Conservation (phyloP, 2,888 invertebrate genomes). For the Oscheius onirici region DNA sequence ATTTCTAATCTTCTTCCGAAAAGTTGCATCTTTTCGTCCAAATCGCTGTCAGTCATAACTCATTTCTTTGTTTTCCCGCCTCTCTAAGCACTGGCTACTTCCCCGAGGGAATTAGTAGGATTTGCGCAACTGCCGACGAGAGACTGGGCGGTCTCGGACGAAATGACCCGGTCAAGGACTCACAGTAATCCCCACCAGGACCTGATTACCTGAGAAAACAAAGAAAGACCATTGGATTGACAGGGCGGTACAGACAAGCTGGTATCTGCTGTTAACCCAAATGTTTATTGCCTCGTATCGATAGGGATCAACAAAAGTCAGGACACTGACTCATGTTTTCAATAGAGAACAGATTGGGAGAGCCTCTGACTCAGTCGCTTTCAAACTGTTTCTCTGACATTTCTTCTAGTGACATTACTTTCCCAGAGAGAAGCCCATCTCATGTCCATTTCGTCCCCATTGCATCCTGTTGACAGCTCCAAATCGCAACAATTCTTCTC, state of each 20-base stretch:
- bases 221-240: neutral
- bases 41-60: neutral
- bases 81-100: conserved; percentile 13
- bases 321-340: neutral
- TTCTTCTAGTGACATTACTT: neutral
- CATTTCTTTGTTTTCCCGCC: conserved; percentile 17
- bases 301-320: neutral
- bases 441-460: neutral
- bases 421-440: neutral
- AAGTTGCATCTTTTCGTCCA: neutral
- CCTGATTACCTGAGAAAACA: too few relatives aligned
- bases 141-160: neutral
- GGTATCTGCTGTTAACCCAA: neutral
- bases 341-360: neutral
- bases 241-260: neutral
- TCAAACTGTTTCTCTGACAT: neutral
- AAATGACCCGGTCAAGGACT: conserved; percentile 12
- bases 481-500: neutral
- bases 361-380: neutral
- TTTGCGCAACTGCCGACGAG: neutral
- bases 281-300: neutral
- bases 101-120: conserved; percentile 23
- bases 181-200: conserved; percentile 19
- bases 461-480: neutral
- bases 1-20: neutral